A percentile compares a stretch with the other conserved stretches of the same genome.
phyloP scores from a whole-genome alignment of 2,888 invertebrate genomes.

The Mythimna loreyi region DNA sequence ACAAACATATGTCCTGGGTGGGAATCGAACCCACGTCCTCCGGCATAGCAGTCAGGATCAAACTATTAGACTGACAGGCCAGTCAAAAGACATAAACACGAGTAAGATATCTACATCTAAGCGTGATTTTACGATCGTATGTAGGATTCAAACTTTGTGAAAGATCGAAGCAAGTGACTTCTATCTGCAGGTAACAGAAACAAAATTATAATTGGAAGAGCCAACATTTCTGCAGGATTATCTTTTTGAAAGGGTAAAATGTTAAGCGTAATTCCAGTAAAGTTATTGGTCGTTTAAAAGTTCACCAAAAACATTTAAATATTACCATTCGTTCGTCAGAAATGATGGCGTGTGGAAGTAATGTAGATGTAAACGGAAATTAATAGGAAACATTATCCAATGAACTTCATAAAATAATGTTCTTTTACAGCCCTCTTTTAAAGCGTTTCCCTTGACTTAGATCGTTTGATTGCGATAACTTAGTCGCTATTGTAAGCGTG shows the following conservation, averaged over 20 bases:
- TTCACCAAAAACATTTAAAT: neutral
- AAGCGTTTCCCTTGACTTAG: slow-evolving; percentile 38
- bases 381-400: slow-evolving; percentile 51
- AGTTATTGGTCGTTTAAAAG: neutral
- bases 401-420: slow-evolving; percentile 36
- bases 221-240: neutral
- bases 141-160: slow-evolving; percentile 4
- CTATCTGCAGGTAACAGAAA: neutral
- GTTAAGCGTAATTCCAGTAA: neutral
- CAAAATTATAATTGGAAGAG: neutral
- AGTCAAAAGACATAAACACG: too few relatives aligned
- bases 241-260: neutral
- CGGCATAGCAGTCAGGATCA: too few relatives aligned
- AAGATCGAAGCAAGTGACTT: neutral
- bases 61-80: too few relatives aligned
- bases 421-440: slow-evolving; percentile 17
- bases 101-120: too few relatives aligned
- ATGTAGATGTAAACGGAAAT: slow-evolving; percentile 53
- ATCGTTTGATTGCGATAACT: slow-evolving; percentile 44
- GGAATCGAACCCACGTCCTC: too few relatives aligned
- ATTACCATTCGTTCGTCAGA: slow-evolving; percentile 14
- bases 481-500: slow-evolving; percentile 27
- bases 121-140: too few relatives aligned
- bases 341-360: slow-evolving; percentile 39
- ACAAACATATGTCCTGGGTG: too few relatives aligned